phyloP scores from a whole-genome alignment of 2,113 vertebrate species.

The Otolemur garnettii region DNA sequence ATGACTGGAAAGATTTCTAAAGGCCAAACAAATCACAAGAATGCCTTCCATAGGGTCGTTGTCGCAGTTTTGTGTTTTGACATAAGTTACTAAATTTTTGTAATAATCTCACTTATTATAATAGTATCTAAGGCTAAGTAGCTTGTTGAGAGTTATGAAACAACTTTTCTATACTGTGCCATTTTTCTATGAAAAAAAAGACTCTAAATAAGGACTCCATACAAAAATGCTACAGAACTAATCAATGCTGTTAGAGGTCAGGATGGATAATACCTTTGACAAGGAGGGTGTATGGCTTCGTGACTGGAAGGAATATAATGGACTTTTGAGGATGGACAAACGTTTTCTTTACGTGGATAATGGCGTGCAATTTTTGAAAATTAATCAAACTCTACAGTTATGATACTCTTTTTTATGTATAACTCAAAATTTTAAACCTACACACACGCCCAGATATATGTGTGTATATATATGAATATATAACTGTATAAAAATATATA shows the following conservation, averaged over 20 bases:
- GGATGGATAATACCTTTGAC: neutral
- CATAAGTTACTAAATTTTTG: neutral
- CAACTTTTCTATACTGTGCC: neutral
- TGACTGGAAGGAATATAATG: neutral
- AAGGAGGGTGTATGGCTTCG: neutral
- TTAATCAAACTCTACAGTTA: neutral
- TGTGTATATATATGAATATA: neutral
- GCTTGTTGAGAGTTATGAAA: neutral
- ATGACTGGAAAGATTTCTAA: neutral
- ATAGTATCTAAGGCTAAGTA: neutral
- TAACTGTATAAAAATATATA: neutral
- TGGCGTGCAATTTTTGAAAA: neutral
- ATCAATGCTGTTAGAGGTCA: neutral
- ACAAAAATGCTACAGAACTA: neutral
- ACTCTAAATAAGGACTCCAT: neutral
- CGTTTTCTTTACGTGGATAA: neutral
- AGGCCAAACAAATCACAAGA: neutral
- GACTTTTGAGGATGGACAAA: neutral
- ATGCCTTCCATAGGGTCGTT: neutral
- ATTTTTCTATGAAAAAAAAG: neutral
- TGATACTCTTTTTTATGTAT: neutral
- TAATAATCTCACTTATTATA: neutral
- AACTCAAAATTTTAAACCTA: neutral
- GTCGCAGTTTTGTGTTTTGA: neutral
- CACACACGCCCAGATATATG: rapidly evolving